A percentile compares a stretch with the other conserved stretches of the same genome.
Evolutionary conservation across 2,113 vertebrate genomes (phyloP).

Genomic region (Petroica traversi): DNA sequence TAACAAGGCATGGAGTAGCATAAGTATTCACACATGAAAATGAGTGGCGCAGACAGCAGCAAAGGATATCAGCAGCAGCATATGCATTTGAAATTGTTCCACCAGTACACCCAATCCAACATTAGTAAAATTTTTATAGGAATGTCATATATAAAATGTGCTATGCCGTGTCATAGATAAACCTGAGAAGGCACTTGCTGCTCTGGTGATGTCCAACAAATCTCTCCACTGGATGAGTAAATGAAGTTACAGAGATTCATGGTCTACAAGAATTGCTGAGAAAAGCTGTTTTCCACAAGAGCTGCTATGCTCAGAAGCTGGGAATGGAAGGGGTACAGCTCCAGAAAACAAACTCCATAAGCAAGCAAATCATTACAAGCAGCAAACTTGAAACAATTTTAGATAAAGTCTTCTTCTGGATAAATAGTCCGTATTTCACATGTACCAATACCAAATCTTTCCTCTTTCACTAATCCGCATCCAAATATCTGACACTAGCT

Average conservation of each 20-base stretch:
- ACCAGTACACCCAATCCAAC: not conserved
- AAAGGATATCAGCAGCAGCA: not conserved
- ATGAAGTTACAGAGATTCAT: not conserved
- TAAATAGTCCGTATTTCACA: not conserved
- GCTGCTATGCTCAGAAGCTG: not conserved
- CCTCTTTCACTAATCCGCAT: not conserved
- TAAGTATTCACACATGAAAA: constrained; percentile 1
- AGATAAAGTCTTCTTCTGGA: not conserved
- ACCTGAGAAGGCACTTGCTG: not conserved
- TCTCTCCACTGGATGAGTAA: not conserved
- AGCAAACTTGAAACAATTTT: not conserved
- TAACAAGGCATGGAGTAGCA: constrained; percentile 17
- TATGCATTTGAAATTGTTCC: not conserved
- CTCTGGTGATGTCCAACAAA: not conserved
- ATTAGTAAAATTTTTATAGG: not conserved
- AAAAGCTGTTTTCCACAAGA: not conserved
- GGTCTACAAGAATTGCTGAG: not conserved
- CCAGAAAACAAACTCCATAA: not conserved
- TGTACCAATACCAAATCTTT: not conserved
- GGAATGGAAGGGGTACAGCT: not conserved
- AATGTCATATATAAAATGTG: not conserved
- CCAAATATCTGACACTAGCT: not conserved
- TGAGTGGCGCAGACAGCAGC: not conserved
- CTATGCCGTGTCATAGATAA: not conserved
- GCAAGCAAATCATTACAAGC: not conserved